Percentiles rank a stretch among this genome's conserved stretches.
Conservation (phyloP, 2,888 invertebrate species). For the Cryptus armator region DNA sequence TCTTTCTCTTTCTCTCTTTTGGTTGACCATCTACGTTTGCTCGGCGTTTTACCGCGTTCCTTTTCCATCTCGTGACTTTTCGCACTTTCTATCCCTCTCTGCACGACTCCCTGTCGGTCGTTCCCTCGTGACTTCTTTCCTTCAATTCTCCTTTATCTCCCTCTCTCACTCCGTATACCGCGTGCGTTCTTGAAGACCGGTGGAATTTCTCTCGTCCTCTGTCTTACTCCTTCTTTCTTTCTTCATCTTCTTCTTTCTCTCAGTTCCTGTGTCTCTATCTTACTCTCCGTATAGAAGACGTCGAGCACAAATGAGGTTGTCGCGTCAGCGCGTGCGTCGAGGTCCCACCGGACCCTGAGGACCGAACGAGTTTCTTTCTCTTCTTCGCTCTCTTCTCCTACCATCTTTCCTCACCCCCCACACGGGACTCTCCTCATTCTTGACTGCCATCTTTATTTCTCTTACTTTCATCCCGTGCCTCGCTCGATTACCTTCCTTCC, state of each 20-base stretch:
- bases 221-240: constrained; percentile 37
- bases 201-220: constrained; percentile 60
- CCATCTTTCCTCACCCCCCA: constrained; percentile 9
- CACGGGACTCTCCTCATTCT: constrained; percentile 15
- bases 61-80: constrained; percentile 33
- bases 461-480: constrained; percentile 55
- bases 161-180: constrained; percentile 50
- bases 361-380: constrained; percentile 71
- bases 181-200: constrained; percentile 49
- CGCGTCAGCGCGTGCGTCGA: constrained; percentile 82
- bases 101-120: constrained; percentile 62
- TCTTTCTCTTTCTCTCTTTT: constrained; percentile 50
- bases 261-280: constrained; percentile 53
- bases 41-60: constrained; percentile 25
- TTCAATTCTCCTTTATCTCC: constrained; percentile 42
- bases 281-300: constrained; percentile 75
- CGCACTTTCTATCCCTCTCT: constrained; percentile 58
- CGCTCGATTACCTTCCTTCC: constrained; percentile 50
- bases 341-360: constrained; percentile 62
- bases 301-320: constrained; percentile 84
- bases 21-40: constrained; percentile 47
- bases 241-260: constrained; percentile 54
- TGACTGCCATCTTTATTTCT: constrained; percentile 61
- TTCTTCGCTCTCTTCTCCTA: constrained; percentile 49
- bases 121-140: constrained; percentile 54